Conservation (phyloP, 2,888 invertebrate species). For the Drosophila multiciliata region DNA sequence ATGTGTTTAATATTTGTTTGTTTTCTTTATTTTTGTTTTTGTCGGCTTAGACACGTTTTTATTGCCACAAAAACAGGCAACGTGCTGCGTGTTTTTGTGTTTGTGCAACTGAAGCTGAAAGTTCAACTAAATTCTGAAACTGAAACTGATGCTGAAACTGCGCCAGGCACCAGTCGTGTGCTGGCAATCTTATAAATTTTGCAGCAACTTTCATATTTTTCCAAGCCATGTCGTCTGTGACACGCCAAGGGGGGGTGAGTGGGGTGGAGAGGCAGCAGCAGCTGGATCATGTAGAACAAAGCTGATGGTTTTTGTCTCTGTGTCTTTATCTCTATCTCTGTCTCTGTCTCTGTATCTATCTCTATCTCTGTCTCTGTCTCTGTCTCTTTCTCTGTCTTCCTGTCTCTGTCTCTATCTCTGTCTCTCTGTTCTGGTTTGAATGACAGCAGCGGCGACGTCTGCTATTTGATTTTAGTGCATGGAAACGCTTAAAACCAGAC, state of each 20-base stretch:
- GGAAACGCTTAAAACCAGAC: slow-evolving; percentile 44
- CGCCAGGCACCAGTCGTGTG: slow-evolving; percentile 29
- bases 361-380: slow-evolving; percentile 19
- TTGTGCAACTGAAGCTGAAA: slow-evolving; percentile 48
- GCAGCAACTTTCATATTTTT: slow-evolving; percentile 79
- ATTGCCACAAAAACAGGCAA: slow-evolving; percentile 60
- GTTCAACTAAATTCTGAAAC: slow-evolving; percentile 34
- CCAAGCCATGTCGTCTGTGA: slow-evolving; percentile 25
- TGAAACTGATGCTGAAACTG: slow-evolving; percentile 26
- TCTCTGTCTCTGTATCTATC: slow-evolving; percentile 15
- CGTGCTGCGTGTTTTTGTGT: slow-evolving; percentile 56
- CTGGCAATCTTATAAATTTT: slow-evolving; percentile 73
- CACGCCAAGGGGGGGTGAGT: not conserved
- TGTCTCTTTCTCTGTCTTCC: not conserved
- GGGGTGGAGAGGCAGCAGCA: not conserved
- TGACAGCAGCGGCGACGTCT: slow-evolving; percentile 48
- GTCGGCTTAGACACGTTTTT: slow-evolving; percentile 64
- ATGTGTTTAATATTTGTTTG: slow-evolving; percentile 66
- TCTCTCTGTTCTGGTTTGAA: slow-evolving; percentile 27
- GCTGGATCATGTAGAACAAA: slow-evolving; percentile 5
- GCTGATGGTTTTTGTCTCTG: slow-evolving; percentile 31
- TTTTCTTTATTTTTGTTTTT: slow-evolving; percentile 25
- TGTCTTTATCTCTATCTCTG: not conserved
- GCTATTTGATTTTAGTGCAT: slow-evolving; percentile 56
- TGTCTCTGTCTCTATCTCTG: slow-evolving; percentile 3